phyloP scores from a whole-genome alignment of 2,113 vertebrate genomes.

The Gymnarchus niloticus region DNA sequence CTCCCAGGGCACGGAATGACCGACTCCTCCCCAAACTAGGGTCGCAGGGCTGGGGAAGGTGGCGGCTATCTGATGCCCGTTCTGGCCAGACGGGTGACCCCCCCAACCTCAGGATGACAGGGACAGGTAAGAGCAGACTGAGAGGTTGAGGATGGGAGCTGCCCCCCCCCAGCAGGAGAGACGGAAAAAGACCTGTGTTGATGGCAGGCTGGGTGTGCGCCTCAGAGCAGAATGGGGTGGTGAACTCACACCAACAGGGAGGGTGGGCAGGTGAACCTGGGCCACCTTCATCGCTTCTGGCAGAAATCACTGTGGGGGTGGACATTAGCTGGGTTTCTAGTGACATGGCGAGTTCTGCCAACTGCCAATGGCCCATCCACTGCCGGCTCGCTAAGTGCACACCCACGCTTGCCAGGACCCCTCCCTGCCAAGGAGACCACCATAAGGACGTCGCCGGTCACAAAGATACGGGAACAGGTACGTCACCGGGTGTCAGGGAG shows the following conservation, averaged over 20 bases:
- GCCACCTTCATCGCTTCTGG: background rate
- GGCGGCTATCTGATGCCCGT: too few relatives aligned
- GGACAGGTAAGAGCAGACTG: too few relatives aligned
- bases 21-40: too few relatives aligned
- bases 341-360: background rate
- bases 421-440: background rate
- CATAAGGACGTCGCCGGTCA: too few relatives aligned
- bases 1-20: too few relatives aligned
- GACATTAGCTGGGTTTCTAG: background rate
- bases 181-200: too few relatives aligned
- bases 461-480: background rate
- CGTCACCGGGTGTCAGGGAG: background rate
- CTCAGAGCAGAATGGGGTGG: background rate
- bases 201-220: background rate
- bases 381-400: background rate
- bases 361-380: background rate
- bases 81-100: too few relatives aligned
- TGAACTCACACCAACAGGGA: background rate
- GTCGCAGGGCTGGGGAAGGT: too few relatives aligned
- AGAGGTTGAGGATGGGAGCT: too few relatives aligned
- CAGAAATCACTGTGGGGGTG: background rate
- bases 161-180: too few relatives aligned
- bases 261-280: conserved; percentile 10
- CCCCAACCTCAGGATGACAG: too few relatives aligned
- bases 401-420: background rate